Conservation (phyloP, 2,797 vertebrate species). For the Adelosebastes latens region DNA sequence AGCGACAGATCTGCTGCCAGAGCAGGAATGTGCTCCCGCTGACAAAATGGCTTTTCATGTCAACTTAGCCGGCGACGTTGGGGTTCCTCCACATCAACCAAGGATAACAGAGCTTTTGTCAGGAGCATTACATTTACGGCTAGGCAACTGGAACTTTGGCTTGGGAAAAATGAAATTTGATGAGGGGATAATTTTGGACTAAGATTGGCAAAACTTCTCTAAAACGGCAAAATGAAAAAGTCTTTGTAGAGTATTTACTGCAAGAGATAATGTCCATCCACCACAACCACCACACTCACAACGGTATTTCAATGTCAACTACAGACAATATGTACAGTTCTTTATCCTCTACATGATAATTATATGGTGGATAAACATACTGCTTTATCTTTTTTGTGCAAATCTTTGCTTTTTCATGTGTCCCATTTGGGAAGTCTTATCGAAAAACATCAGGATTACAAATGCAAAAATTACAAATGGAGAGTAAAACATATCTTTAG, state of each 20-base stretch:
- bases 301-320: neutral
- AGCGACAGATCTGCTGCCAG: neutral
- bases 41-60: neutral
- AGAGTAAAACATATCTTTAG: neutral
- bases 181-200: neutral
- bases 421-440: neutral
- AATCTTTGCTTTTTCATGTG: neutral
- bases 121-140: neutral
- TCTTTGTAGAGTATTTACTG: neutral
- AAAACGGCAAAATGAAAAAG: neutral
- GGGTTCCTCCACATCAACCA: neutral
- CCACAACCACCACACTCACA: neutral
- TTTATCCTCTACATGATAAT: neutral
- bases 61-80: neutral
- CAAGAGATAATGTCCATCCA: neutral
- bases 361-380: neutral
- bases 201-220: neutral
- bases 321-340: neutral
- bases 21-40: neutral
- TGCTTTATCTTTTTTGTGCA: neutral
- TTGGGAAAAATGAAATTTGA: rapidly evolving
- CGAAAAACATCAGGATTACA: neutral
- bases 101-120: neutral
- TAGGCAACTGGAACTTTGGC: neutral
- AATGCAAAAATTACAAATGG: neutral